phyloP scores from a whole-genome alignment of 2,888 invertebrate species.

The Nycteola revayana region DNA sequence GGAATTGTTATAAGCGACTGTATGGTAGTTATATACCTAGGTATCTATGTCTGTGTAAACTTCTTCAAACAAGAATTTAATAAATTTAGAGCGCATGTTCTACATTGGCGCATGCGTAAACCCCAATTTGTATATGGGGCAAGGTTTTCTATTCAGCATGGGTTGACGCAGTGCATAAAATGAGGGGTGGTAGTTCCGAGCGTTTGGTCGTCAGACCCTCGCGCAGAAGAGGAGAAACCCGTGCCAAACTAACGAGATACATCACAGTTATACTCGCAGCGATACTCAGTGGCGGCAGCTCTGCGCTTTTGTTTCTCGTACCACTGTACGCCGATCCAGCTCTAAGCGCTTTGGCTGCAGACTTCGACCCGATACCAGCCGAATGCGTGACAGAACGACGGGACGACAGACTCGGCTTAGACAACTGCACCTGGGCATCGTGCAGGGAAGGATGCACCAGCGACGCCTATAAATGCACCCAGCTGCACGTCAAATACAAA shows the following conservation, averaged over 20 bases:
- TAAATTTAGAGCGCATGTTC: slow-evolving; percentile 48
- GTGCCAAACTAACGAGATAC: slow-evolving; percentile 69
- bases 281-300: slow-evolving; percentile 68
- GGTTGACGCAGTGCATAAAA: slow-evolving; percentile 72
- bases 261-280: slow-evolving; percentile 71
- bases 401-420: slow-evolving; percentile 87
- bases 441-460: slow-evolving; percentile 92
- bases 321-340: slow-evolving; percentile 78
- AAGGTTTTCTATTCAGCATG: slow-evolving; percentile 58
- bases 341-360: slow-evolving; percentile 85
- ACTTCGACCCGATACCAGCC: slow-evolving; percentile 88
- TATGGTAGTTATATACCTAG: not conserved
- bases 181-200: slow-evolving; percentile 76
- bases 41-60: not conserved
- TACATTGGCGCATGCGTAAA: slow-evolving; percentile 42
- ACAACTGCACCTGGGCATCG: slow-evolving; percentile 91
- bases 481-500: slow-evolving; percentile 85
- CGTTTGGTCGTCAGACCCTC: slow-evolving; percentile 67
- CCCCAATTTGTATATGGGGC: slow-evolving; percentile 26
- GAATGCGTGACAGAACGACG: slow-evolving; percentile 87
- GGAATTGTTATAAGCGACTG: no score
- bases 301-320: slow-evolving; percentile 74
- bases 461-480: slow-evolving; percentile 87
- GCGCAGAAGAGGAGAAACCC: slow-evolving; percentile 63
- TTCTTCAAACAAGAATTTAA: not conserved